phyloP scores from a whole-genome alignment of 2,797 vertebrate genomes.

The Acridotheres tristis region DNA sequence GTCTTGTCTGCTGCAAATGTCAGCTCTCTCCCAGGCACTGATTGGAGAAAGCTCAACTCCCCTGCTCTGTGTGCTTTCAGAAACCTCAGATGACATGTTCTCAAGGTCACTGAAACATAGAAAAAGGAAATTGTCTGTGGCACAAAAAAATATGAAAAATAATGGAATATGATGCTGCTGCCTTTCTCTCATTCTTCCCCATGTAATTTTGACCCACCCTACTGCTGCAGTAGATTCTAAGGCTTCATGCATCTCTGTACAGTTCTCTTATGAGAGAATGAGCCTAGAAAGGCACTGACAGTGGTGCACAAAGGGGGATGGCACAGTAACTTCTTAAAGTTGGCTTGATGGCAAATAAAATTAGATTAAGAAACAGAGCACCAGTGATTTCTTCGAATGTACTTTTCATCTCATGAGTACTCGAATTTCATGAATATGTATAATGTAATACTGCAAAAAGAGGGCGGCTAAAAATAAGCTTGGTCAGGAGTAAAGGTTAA shows the following conservation, averaged over 20 bases:
- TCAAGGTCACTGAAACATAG: neutral
- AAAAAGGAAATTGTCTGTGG: neutral
- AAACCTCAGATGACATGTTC: neutral
- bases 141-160: neutral
- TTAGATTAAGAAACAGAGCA: neutral
- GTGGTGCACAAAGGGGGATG: neutral
- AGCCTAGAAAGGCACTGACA: neutral
- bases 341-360: neutral
- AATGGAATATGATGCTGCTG: neutral
- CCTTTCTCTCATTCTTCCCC: neutral
- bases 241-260: neutral
- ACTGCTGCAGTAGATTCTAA: neutral
- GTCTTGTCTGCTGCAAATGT: slow-evolving; percentile 5
- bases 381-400: neutral
- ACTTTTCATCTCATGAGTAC: neutral
- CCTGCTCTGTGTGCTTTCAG: neutral
- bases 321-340: neutral
- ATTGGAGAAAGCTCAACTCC: neutral
- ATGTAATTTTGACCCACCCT: fast-evolving
- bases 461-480: slow-evolving; percentile 23
- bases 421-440: slow-evolving; percentile 10
- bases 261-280: neutral
- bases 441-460: neutral
- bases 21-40: neutral
- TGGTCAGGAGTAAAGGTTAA: slow-evolving; percentile 45